phyloP scores from a whole-genome alignment of 2,113 vertebrate species.

The Podocnemis expansa region DNA sequence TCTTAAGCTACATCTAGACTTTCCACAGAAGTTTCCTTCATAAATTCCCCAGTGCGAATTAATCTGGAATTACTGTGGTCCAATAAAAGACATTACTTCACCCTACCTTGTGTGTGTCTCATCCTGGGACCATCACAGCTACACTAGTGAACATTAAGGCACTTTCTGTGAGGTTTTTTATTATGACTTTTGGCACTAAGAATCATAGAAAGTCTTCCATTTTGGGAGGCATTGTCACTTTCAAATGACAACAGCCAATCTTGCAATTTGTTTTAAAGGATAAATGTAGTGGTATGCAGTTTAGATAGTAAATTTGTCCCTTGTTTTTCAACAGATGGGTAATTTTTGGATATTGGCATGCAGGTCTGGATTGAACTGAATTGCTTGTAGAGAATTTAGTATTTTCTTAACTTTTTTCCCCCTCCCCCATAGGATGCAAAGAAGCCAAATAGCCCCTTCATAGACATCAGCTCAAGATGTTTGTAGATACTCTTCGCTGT shows the following conservation, averaged over 20 bases:
- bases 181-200: neutral
- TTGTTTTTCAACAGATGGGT: neutral
- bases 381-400: fast-evolving
- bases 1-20: neutral
- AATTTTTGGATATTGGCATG: neutral
- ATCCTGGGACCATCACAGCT: neutral
- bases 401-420: neutral
- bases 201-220: neutral
- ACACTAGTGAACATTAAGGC: neutral
- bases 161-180: fast-evolving
- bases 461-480: constrained; percentile 69
- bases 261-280: neutral
- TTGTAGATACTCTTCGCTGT: constrained; percentile 68
- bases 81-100: neutral
- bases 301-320: neutral
- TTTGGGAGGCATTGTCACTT: neutral
- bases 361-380: fast-evolving
- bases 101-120: neutral
- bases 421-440: constrained; percentile 70
- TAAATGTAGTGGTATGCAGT: neutral
- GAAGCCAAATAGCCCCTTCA: constrained; percentile 78
- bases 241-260: neutral
- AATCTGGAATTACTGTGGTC: neutral
- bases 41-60: neutral
- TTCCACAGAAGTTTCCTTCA: neutral